Evolutionary conservation across 1,140 invertebrate genomes (phyloP).

Genomic region (Mizuhopecten yessoensis): DNA sequence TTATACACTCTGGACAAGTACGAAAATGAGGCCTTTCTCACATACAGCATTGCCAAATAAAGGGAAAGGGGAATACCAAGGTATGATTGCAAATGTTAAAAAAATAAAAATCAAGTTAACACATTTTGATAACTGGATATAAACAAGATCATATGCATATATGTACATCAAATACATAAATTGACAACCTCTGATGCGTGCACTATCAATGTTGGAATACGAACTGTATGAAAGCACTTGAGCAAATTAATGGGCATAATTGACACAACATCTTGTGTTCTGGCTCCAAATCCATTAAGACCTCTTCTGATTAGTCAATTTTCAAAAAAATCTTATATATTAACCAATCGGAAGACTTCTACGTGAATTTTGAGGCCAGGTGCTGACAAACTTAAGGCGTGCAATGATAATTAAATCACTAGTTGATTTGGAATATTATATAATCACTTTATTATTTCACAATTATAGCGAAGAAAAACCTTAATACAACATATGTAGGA

Average conservation of each 20-base stretch:
- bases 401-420: neutral
- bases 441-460: neutral
- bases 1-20: no score
- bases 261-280: neutral
- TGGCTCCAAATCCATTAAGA: neutral
- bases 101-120: neutral
- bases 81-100: neutral
- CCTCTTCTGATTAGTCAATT: neutral
- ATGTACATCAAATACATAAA: neutral
- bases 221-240: constrained; percentile 11
- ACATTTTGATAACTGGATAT: neutral
- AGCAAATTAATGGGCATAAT: neutral
- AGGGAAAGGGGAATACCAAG: no score
- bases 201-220: neutral
- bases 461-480: neutral
- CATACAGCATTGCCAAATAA: no score
- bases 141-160: neutral
- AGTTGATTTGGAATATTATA: no score
- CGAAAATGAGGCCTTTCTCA: no score
- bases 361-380: neutral
- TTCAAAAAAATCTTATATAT: neutral
- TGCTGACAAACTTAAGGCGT: neutral
- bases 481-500: neutral
- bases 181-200: neutral
- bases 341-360: neutral